Evolutionary conservation across 2,888 invertebrate genomes (phyloP).

Genomic region (Bombylius major): DNA sequence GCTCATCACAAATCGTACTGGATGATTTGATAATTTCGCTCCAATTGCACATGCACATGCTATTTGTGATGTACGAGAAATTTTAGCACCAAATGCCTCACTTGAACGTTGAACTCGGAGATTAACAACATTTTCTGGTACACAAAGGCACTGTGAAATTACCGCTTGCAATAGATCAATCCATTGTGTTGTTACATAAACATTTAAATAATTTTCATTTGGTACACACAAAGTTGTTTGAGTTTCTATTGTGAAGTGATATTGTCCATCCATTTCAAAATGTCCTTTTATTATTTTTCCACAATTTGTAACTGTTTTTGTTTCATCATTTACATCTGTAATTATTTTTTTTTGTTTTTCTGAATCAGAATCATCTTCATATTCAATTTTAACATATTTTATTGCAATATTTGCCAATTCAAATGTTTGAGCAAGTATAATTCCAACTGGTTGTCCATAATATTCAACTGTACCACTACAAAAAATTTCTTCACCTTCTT

Average conservation of each 20-base stretch:
- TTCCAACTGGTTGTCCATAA: slow-evolving; percentile 50
- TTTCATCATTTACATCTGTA: slow-evolving; percentile 40
- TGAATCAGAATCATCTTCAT: slow-evolving; percentile 16
- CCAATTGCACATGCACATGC: slow-evolving; percentile 54
- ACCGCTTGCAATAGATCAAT: slow-evolving; percentile 43
- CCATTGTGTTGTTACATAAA: slow-evolving; percentile 48
- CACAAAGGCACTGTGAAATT: slow-evolving; percentile 41
- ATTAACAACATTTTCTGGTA: slow-evolving; percentile 47
- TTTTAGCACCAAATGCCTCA: slow-evolving; percentile 56
- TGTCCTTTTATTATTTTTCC: slow-evolving; percentile 45
- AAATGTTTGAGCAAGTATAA: slow-evolving; percentile 48
- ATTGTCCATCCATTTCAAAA: slow-evolving; percentile 44
- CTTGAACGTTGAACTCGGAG: slow-evolving; percentile 51
- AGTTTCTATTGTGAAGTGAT: slow-evolving; percentile 59
- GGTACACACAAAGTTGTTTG: slow-evolving; percentile 49
- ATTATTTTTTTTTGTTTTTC: slow-evolving; percentile 21
- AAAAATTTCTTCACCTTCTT: slow-evolving; percentile 16
- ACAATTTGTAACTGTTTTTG: no score
- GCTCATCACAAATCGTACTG: slow-evolving; percentile 50
- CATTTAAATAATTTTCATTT: slow-evolving; percentile 52
- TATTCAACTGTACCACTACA: slow-evolving; percentile 24
- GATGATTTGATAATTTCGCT: slow-evolving; percentile 42
- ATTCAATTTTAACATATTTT: slow-evolving; percentile 40
- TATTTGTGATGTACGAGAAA: slow-evolving; percentile 43
- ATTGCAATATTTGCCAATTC: slow-evolving; percentile 44